Percentiles rank a stretch among this genome's conserved stretches.
Conservation (phyloP, 2,888 invertebrate species). For the Salticus scenicus region DNA sequence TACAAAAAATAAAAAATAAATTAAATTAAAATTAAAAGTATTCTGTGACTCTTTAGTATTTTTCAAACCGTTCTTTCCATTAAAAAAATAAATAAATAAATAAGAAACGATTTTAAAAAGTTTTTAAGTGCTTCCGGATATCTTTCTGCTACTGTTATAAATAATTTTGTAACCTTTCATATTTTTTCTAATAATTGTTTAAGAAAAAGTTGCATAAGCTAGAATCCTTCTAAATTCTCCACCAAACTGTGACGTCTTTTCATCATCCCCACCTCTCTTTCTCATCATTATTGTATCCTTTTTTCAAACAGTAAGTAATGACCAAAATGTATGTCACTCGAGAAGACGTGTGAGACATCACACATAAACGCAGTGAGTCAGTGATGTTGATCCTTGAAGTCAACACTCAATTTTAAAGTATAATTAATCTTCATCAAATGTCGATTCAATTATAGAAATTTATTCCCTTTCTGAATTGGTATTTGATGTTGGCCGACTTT, state of each 20-base stretch:
- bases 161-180: no score
- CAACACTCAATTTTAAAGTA: conserved; percentile 3
- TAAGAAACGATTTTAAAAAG: no score
- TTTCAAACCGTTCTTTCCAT: no score
- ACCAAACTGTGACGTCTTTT: neutral
- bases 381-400: neutral
- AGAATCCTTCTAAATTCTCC: neutral
- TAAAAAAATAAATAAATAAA: no score
- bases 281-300: neutral
- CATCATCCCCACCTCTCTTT: neutral
- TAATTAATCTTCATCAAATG: conserved; percentile 1
- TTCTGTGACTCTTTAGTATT: no score
- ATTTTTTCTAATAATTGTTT: neutral
- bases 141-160: no score
- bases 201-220: neutral
- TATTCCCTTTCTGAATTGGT: neutral
- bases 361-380: neutral
- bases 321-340: neutral
- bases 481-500: neutral
- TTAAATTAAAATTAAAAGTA: no score
- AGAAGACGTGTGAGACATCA: neutral
- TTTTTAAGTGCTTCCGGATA: no score
- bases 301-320: neutral
- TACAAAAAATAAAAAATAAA: no score
- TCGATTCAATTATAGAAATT: neutral